phyloP scores from a whole-genome alignment of 2,113 vertebrate species.

The Apeltes quadracus region DNA sequence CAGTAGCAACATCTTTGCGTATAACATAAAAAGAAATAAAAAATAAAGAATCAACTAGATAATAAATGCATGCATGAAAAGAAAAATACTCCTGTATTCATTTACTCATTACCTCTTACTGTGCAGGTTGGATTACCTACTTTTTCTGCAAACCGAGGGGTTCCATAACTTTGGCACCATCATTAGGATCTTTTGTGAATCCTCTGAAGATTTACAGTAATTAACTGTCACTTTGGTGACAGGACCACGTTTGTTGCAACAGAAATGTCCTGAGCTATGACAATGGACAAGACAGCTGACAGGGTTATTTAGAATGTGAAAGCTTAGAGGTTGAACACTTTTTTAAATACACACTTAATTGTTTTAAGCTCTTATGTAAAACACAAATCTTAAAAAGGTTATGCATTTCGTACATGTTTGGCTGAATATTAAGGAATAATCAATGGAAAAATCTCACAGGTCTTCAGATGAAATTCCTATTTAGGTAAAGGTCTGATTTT shows the following conservation, averaged over 20 bases:
- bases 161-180: too few relatives aligned
- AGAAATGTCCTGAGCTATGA: too few relatives aligned
- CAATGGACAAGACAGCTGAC: too few relatives aligned
- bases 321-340: neutral
- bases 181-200: too few relatives aligned
- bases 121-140: neutral
- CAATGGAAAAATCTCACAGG: neutral
- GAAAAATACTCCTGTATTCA: slow-evolving; percentile 11
- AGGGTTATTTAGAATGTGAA: neutral
- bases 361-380: neutral
- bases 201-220: too few relatives aligned
- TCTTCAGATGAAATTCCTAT: neutral
- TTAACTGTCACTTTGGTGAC: too few relatives aligned
- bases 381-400: neutral
- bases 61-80: slow-evolving; percentile 74
- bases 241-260: too few relatives aligned
- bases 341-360: neutral
- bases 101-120: slow-evolving; percentile 4
- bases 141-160: too few relatives aligned
- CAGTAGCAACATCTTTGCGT: slow-evolving; percentile 51
- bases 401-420: neutral
- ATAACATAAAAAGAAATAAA: slow-evolving; percentile 55
- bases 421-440: neutral
- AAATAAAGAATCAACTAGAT: slow-evolving; percentile 32
- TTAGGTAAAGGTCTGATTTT: neutral